A percentile compares a stretch with the other conserved stretches of the same genome.
These are phyloP conservation scores for Pipistrellus pygmaeus DNA, from an alignment of 2,797 vertebrate genomes.

Conservation along the genomic window DNA sequence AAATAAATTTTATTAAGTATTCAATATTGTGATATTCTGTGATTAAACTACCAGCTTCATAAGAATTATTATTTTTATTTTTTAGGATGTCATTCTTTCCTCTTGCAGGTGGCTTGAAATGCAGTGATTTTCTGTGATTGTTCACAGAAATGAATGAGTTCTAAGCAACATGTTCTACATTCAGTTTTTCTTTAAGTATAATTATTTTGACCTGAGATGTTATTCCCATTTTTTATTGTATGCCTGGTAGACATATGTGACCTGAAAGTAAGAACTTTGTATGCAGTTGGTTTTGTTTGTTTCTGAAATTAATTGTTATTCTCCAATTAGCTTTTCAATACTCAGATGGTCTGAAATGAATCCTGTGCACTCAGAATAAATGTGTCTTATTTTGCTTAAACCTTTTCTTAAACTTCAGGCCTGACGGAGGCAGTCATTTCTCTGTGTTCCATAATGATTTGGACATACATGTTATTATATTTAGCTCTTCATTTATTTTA, in stretches of 20 bases:
- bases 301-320: neutral
- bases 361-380: neutral
- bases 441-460: neutral
- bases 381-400: neutral
- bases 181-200: neutral
- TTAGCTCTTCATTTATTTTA: constrained; percentile 6
- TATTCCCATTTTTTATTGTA: neutral
- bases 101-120: neutral
- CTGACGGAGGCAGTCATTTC: neutral
- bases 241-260: neutral
- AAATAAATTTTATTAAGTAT: constrained; percentile 3
- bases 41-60: neutral
- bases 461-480: neutral
- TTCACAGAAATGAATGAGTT: neutral
- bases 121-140: neutral
- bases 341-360: neutral
- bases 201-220: constrained; percentile 10
- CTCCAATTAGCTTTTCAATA: neutral
- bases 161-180: neutral
- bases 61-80: neutral
- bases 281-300: neutral
- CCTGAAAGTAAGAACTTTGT: neutral
- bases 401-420: neutral
- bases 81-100: neutral
- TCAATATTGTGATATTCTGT: neutral